A percentile compares a stretch with the other conserved stretches of the same genome.
Evolutionary conservation across 1,140 invertebrate species (phyloP).

Genomic region (Drosophila ironensis): DNA sequence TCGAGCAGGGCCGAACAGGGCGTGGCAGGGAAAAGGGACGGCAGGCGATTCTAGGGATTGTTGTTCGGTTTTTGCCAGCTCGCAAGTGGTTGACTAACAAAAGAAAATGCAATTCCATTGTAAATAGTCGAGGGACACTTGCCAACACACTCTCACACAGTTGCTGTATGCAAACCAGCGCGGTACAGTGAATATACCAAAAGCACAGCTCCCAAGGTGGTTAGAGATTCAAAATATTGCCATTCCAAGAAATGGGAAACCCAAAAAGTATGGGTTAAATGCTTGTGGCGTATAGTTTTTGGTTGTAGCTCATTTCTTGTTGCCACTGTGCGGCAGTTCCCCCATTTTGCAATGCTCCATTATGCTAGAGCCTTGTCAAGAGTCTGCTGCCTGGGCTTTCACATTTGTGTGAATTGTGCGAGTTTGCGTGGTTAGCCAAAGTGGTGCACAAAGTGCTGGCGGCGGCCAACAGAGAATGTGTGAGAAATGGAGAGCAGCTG

Average conservation of each 20-base stretch:
- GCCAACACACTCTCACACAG: constrained; percentile 3
- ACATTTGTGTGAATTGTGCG: constrained; percentile 49
- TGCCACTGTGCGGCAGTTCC: constrained; percentile 28
- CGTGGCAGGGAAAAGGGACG: neutral
- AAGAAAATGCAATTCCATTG: constrained; percentile 73
- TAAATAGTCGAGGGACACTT: constrained; percentile 68
- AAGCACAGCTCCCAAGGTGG: too few species aligned
- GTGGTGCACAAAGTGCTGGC: constrained; percentile 72
- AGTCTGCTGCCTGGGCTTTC: constrained; percentile 58
- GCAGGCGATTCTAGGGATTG: constrained; percentile 5
- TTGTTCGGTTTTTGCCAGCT: constrained; percentile 24
- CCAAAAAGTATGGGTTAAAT: too few species aligned
- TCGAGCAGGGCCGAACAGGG: neutral
- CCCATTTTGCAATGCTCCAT: constrained; percentile 55
- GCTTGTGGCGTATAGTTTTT: neutral
- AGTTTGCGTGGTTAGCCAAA: constrained; percentile 56
- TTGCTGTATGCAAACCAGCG: constrained; percentile 7
- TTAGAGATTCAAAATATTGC: too few species aligned
- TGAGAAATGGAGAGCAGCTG: constrained; percentile 28
- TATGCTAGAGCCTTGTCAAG: constrained; percentile 65
- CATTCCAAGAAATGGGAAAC: too few species aligned
- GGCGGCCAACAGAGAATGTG: constrained; percentile 50
- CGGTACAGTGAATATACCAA: too few species aligned
- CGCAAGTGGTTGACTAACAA: constrained; percentile 52
- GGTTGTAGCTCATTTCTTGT: neutral